Evolutionary conservation across 2,888 invertebrate genomes (phyloP).

Genomic region (Drosophila emarginata): DNA sequence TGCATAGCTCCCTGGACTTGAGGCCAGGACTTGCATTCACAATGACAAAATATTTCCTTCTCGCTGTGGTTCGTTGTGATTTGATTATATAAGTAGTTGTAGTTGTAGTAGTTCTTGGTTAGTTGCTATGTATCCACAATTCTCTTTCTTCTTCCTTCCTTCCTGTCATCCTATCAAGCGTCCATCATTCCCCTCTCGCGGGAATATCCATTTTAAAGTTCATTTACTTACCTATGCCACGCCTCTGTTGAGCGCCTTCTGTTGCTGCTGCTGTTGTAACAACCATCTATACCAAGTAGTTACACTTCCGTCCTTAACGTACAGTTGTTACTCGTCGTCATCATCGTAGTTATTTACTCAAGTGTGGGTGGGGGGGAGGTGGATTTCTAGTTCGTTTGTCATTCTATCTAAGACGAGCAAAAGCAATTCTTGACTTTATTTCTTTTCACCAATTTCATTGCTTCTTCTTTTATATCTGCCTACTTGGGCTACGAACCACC

Average conservation of each 20-base stretch:
- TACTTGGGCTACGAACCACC: not conserved
- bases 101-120: not conserved
- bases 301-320: slow-evolving; percentile 54
- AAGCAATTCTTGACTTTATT: not conserved
- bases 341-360: slow-evolving; percentile 65
- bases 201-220: slow-evolving; percentile 68
- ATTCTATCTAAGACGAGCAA: slow-evolving; percentile 26
- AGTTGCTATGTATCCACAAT: slow-evolving; percentile 21
- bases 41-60: slow-evolving; percentile 63
- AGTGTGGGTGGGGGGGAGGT: too few species aligned
- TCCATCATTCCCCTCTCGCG: slow-evolving; percentile 13
- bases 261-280: not conserved
- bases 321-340: not conserved
- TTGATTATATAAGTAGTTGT: slow-evolving; percentile 68
- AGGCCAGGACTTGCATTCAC: slow-evolving; percentile 68
- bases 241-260: not conserved
- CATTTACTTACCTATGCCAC: slow-evolving; percentile 59
- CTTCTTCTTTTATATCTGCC: not conserved
- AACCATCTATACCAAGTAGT: slow-evolving; percentile 28
- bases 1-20: slow-evolving; percentile 56
- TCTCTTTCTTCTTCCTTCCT: slow-evolving; percentile 3
- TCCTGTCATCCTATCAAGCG: not conserved
- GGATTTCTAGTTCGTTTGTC: slow-evolving; percentile 73
- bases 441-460: slow-evolving; percentile 4
- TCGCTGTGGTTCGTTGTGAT: slow-evolving; percentile 57